Percentiles rank a stretch among this genome's conserved stretches.
Evolutionary conservation across 2,797 vertebrate species (phyloP).

Genomic region (Silurus lanzhouensis): DNA sequence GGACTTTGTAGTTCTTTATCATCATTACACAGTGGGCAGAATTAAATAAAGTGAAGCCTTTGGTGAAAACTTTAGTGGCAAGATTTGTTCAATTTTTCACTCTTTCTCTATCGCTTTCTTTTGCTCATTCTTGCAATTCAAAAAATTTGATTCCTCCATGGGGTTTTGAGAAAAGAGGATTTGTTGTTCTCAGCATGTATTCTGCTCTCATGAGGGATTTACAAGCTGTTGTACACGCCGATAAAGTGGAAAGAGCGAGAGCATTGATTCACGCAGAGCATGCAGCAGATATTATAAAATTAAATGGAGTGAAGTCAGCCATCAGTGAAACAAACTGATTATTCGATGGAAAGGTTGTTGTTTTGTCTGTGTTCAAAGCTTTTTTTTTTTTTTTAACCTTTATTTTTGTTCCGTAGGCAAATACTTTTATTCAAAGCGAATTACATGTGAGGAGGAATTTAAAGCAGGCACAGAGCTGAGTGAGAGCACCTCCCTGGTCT

Average conservation of each 20-base stretch:
- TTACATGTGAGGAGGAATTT: neutral
- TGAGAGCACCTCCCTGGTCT: neutral
- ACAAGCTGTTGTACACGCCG: constrained; percentile 37
- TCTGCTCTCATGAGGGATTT: constrained; percentile 34
- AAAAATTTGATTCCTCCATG: constrained; percentile 23
- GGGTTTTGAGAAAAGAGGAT: constrained; percentile 29
- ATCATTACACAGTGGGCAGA: constrained; percentile 1
- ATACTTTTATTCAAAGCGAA: neutral
- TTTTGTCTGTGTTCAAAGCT: neutral
- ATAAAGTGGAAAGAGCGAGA: constrained; percentile 35
- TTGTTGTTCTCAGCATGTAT: constrained; percentile 43
- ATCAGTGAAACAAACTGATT: constrained; percentile 11
- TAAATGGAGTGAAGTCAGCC: constrained; percentile 33
- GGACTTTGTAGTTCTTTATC: constrained; percentile 16
- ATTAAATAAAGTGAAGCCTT: constrained; percentile 14
- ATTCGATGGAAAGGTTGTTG: neutral
- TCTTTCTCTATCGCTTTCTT: neutral
- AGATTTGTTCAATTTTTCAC: neutral
- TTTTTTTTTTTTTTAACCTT: neutral
- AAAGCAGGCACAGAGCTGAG: neutral
- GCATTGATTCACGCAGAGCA: constrained; percentile 17
- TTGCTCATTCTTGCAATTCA: neutral
- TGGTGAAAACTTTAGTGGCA: neutral
- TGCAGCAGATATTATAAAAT: constrained; percentile 31
- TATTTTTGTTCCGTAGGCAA: neutral